These are phyloP conservation scores for Drosophila koepferae DNA, from an alignment of 2,888 invertebrate species.

Conservation along the genomic window DNA sequence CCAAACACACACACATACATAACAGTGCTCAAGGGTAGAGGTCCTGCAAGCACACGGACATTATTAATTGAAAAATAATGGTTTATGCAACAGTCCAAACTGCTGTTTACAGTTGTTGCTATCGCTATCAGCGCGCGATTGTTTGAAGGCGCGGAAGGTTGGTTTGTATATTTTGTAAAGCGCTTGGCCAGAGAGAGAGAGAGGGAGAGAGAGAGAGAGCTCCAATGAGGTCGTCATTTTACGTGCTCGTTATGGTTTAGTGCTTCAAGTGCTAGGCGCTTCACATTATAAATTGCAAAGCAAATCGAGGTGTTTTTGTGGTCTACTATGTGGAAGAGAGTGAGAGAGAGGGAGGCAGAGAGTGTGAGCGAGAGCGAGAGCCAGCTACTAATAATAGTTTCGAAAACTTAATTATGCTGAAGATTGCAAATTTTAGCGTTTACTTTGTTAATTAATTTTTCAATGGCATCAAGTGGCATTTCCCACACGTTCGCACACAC, in stretches of 20 bases:
- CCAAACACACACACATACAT: neutral
- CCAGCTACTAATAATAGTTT: neutral
- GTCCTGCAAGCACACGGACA: constrained; percentile 14
- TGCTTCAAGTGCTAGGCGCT: constrained; percentile 24
- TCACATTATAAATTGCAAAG: constrained; percentile 18
- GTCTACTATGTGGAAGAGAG: constrained; percentile 9
- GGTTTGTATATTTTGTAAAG: constrained; percentile 2
- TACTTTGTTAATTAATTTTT: constrained; percentile 68
- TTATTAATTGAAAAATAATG: constrained; percentile 76
- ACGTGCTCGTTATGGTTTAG: constrained; percentile 10
- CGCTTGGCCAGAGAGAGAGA: neutral
- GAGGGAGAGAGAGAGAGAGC: neutral
- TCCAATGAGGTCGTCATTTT: constrained; percentile 11
- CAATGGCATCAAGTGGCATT: constrained; percentile 42
- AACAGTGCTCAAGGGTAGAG: neutral
- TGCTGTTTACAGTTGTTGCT: constrained; percentile 23
- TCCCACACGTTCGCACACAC: constrained; percentile 16
- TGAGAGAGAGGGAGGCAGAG: neutral
- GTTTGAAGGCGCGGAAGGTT: neutral
- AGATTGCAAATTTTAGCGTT: constrained; percentile 50
- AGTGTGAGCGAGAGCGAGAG: neutral
- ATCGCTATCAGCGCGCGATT: constrained; percentile 8
- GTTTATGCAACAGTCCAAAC: constrained; percentile 33
- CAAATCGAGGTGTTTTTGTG: constrained; percentile 34
- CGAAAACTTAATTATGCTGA: constrained; percentile 59